A percentile compares a stretch with the other conserved stretches of the same genome.
Conservation (phyloP, 2,888 invertebrate species). For the Ichneumoninae sp. region DNA sequence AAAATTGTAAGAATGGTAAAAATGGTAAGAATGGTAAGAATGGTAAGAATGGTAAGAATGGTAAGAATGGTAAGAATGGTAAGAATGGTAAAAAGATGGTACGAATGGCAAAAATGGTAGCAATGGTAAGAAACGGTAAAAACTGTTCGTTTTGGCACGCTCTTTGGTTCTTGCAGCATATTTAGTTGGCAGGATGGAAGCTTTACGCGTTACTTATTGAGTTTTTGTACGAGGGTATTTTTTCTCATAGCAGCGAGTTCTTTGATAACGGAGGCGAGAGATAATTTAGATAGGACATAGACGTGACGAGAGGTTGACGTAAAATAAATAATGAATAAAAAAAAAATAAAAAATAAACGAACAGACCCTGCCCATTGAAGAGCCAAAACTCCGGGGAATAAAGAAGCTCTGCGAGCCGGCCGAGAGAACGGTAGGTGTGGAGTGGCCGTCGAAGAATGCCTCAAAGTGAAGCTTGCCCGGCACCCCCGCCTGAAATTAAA, state of each 20-base stretch:
- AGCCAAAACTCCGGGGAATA: conserved; percentile 12
- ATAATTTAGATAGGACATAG: background rate
- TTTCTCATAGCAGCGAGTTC: conserved; percentile 5
- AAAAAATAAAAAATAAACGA: conserved; percentile 12
- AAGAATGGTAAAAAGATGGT: too few species aligned
- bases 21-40: too few species aligned
- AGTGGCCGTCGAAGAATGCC: conserved; percentile 66
- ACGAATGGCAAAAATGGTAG: too few species aligned
- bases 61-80: too few species aligned
- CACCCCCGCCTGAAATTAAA: conserved; percentile 56
- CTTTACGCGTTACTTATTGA: background rate
- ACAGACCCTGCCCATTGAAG: conserved; percentile 22
- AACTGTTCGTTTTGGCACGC: background rate
- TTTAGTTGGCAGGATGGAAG: background rate
- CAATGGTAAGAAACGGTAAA: too few species aligned
- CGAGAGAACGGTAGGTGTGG: conserved; percentile 6
- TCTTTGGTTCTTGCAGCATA: background rate
- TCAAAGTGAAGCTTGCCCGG: conserved; percentile 65
- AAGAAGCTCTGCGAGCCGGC: conserved; percentile 1
- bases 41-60: too few species aligned
- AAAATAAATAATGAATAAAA: conserved; percentile 4
- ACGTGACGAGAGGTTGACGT: background rate
- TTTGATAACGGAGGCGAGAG: conserved; percentile 6
- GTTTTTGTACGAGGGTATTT: conserved; percentile 1
- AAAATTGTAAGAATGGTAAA: too few species aligned